Base-by-base conservation (phyloP, 2,888 invertebrate genomes). In the Bursaphelenchus okinawaensis region DNA sequence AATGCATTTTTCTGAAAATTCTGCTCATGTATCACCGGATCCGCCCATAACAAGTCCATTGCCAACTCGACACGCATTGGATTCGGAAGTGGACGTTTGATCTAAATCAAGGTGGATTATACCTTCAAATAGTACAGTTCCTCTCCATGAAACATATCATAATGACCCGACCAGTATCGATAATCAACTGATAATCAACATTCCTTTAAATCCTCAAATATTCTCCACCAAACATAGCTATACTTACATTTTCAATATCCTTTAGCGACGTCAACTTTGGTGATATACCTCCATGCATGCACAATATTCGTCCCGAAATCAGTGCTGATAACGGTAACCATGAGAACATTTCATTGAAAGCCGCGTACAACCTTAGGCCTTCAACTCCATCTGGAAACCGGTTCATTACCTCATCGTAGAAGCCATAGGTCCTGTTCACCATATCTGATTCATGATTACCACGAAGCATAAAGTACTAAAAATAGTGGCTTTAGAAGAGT, bases 41-140 rank as follows among this genome's bases (percentile, higher is more conserved):
- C 73, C 19, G 73, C 59, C 73, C 73, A 73, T 7, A 73, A 62
- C n/a, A 73, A 60, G 54, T 73, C 73, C 55, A 63, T 65, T 9
- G 69, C 67, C 28, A 71, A 56, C 26, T 57, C 31, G 40, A 50
- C 56, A 24, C 55, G 12, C 50, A 55, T 67, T 22, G 64, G 63
- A 16, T 66, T 65, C 9, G 52, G 40, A 8, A 71, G 29, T 7
- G 71, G 71, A n/a, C 72, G 61, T 23, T 66, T 60, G 50, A 71
- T 67, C 69, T 68, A 55, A 59, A 61, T 4, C 40, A 40, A 16
- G 40, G 6, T 40, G 40, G 19, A 2, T n/a, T 23, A n/a, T n/a
- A n/a, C n/a, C n/a, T n/a, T n/a, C n/a, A n/a, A n/a, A n/a, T n/a
- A 12, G 19, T 29, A n/a, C n/a, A n/a, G n/a, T n/a, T n/a, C n/a